Percentiles rank a stretch among this genome's conserved stretches.
These are phyloP conservation scores for Rhynchonycteris naso DNA, from an alignment of 2,797 vertebrate genomes.

Conservation along the genomic window DNA sequence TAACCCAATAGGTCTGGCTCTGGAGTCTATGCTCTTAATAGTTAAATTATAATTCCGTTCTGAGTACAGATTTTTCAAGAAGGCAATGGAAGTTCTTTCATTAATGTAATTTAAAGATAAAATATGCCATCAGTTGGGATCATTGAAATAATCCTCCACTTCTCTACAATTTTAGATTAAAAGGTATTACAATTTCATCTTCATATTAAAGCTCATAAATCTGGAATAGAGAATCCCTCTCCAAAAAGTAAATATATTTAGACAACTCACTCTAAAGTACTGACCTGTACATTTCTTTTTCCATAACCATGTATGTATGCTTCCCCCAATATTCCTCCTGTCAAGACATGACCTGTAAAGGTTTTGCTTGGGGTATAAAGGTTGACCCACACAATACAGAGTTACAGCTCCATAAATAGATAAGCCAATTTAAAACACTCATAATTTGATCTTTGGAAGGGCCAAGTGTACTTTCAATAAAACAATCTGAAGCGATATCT, in stretches of 20 bases:
- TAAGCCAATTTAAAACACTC: not conserved
- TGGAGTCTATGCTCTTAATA: not conserved
- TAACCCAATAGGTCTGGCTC: not conserved
- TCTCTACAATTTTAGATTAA: not conserved
- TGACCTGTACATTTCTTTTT: not conserved
- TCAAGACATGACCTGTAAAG: not conserved
- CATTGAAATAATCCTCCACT: not conserved
- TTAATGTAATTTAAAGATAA: slow-evolving; percentile 32
- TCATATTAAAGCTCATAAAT: not conserved
- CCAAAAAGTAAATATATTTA: not conserved
- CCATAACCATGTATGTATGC: not conserved
- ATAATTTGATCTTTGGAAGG: not conserved
- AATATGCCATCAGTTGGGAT: not conserved
- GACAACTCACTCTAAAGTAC: not conserved
- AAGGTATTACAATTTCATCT: not conserved
- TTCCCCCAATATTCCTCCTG: not conserved
- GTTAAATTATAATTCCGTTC: slow-evolving; percentile 3
- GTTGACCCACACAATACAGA: not conserved
- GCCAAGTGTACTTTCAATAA: not conserved
- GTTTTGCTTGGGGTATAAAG: not conserved
- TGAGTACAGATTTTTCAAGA: not conserved
- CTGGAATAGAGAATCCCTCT: not conserved
- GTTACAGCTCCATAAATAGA: not conserved
- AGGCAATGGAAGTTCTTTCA: not conserved
- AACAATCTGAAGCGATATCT: not conserved